Conservation (phyloP, 2,888 invertebrate genomes). For the Cheilosia soror region DNA sequence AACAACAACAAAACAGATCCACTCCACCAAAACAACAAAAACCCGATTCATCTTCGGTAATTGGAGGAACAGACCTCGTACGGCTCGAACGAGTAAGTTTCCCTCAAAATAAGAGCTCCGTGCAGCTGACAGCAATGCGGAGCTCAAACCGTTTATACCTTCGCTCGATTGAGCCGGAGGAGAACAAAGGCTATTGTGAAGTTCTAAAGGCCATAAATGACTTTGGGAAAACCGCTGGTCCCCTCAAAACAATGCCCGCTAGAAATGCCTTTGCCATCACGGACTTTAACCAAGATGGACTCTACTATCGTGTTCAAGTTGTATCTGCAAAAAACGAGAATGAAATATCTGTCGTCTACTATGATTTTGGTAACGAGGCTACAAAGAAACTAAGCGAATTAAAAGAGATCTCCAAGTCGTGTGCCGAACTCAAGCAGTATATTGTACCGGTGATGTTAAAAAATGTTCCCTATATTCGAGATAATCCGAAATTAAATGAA, state of each 20-base stretch:
- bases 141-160: slow-evolving; percentile 71
- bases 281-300: slow-evolving; percentile 50
- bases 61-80: slow-evolving; percentile 8
- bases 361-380: slow-evolving; percentile 68
- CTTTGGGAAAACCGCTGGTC: slow-evolving; percentile 54
- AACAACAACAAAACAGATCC: neutral
- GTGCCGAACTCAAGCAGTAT: slow-evolving; percentile 65
- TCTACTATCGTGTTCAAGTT: slow-evolving; percentile 72
- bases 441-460: slow-evolving; percentile 40
- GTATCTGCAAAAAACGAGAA: slow-evolving; percentile 46
- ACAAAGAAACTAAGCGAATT: slow-evolving; percentile 65
- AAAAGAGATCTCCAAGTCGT: slow-evolving; percentile 67
- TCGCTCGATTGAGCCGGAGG: slow-evolving; percentile 49
- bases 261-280: slow-evolving; percentile 70
- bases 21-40: slow-evolving; percentile 14
- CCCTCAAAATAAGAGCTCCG: slow-evolving; percentile 57
- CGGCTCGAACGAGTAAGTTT: slow-evolving; percentile 31
- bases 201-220: slow-evolving; percentile 60
- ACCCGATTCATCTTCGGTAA: neutral
- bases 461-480: slow-evolving; percentile 44
- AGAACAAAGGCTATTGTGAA: slow-evolving; percentile 48
- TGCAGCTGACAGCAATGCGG: slow-evolving; percentile 62
- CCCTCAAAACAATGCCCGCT: slow-evolving; percentile 48
- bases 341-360: slow-evolving; percentile 65
- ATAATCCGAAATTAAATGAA: slow-evolving; percentile 34